These are phyloP conservation scores for Gandaritis pyraliata DNA, from an alignment of 2,888 invertebrate genomes.

Conservation along the genomic window DNA sequence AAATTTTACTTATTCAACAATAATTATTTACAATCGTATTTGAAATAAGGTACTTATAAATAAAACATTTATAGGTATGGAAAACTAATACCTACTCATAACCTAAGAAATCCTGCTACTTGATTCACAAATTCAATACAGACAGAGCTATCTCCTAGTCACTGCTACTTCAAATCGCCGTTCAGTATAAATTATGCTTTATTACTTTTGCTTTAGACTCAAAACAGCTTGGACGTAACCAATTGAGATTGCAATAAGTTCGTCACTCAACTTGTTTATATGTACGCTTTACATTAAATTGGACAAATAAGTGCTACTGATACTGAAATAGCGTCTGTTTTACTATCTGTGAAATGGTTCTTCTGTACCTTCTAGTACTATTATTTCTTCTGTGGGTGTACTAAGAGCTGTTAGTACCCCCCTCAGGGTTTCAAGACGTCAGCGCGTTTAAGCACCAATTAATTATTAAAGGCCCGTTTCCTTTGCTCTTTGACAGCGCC, in stretches of 20 bases:
- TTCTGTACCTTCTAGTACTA: slow-evolving; percentile 16
- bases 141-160: slow-evolving; percentile 52
- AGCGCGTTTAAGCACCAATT: slow-evolving; percentile 81
- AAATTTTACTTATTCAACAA: too few species aligned
- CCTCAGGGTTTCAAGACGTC: slow-evolving; percentile 76
- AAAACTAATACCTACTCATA: too few species aligned
- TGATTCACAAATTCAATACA: slow-evolving; percentile 51
- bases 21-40: too few species aligned
- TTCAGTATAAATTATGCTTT: slow-evolving; percentile 5
- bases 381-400: slow-evolving; percentile 42
- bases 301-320: background rate
- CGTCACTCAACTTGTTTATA: background rate
- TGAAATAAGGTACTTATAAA: too few species aligned
- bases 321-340: background rate
- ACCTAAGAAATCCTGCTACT: slow-evolving; percentile 12
- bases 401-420: slow-evolving; percentile 72
- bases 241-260: background rate
- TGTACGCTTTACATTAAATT: background rate
- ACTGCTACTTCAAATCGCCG: slow-evolving; percentile 5
- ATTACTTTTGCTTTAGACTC: background rate
- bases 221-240: slow-evolving; percentile 44
- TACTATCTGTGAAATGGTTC: slow-evolving; percentile 4
- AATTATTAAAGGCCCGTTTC: slow-evolving; percentile 81
- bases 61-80: too few species aligned
- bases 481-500: slow-evolving; percentile 80